A percentile compares a stretch with the other conserved stretches of the same genome.
phyloP scores from a whole-genome alignment of 2,888 invertebrate genomes.

The Agonopterix heracliana region DNA sequence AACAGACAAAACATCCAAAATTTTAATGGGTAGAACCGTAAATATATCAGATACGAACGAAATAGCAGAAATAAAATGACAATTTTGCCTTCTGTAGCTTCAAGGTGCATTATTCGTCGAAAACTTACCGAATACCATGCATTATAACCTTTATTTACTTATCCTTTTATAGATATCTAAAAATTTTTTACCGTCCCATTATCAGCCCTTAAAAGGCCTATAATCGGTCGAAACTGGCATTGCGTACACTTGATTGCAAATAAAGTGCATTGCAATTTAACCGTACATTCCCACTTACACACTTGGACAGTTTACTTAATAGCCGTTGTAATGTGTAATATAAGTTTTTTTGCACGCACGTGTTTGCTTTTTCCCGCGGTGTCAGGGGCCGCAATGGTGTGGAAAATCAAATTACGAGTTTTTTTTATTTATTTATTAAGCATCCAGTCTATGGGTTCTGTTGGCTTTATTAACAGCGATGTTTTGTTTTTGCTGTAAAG shows the following conservation, averaged over 20 bases:
- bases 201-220: background rate
- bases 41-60: no score
- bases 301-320: slow-evolving; percentile 32
- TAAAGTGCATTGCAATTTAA: slow-evolving; percentile 10
- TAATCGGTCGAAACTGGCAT: slow-evolving; percentile 4
- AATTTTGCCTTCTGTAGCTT: no score
- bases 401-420: slow-evolving; percentile 34
- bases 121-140: no score
- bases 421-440: background rate
- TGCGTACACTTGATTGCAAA: slow-evolving; percentile 21
- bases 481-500: no score
- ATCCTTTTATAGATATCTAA: background rate
- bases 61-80: no score
- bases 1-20: no score
- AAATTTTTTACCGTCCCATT: background rate
- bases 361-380: slow-evolving; percentile 25
- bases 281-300: slow-evolving; percentile 27
- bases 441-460: background rate
- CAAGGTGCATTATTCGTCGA: no score
- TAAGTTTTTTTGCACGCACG: slow-evolving; percentile 28
- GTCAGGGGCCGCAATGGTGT: slow-evolving; percentile 28
- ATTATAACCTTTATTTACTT: slow-evolving; percentile 1
- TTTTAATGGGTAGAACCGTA: no score
- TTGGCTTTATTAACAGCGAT: background rate
- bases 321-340: slow-evolving; percentile 25